Conservation (phyloP, 2,113 vertebrate species). For the Cebidichthys violaceus region DNA sequence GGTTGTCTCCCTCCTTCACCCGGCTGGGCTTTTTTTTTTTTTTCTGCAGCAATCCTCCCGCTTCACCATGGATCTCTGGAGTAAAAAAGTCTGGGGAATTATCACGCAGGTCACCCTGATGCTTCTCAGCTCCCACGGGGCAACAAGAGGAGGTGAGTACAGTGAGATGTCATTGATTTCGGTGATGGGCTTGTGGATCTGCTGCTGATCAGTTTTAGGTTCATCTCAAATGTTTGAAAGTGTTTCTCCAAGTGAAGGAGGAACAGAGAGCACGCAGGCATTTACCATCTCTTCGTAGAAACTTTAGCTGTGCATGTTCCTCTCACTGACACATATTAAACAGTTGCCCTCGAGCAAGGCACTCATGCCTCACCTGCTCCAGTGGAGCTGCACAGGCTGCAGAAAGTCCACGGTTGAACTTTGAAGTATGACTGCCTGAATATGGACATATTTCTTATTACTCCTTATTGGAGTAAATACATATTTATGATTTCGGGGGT, state of each 20-base stretch:
- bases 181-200: neutral
- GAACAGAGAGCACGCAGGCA: neutral
- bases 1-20: conserved; percentile 23
- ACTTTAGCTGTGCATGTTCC: neutral
- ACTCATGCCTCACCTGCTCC: neutral
- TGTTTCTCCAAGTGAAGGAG: neutral
- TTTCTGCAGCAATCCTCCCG: conserved; percentile 24
- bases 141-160: conserved; percentile 55
- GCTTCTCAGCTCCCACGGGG: conserved; percentile 33
- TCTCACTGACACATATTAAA: neutral
- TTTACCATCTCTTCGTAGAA: neutral
- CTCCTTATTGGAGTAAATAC: neutral
- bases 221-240: neutral
- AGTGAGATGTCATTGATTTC: neutral
- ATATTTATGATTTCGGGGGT: neutral
- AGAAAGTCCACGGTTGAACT: neutral
- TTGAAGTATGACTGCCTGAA: neutral
- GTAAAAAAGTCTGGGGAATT: conserved; percentile 56
- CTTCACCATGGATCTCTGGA: conserved; percentile 67
- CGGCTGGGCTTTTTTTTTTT: conserved; percentile 18
- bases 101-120: conserved; percentile 54
- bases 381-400: neutral
- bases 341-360: conserved; percentile 24
- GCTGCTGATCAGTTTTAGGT: neutral
- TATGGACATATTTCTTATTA: neutral